Conservation (phyloP, 2,113 vertebrate genomes). For the Rattus rattus region DNA sequence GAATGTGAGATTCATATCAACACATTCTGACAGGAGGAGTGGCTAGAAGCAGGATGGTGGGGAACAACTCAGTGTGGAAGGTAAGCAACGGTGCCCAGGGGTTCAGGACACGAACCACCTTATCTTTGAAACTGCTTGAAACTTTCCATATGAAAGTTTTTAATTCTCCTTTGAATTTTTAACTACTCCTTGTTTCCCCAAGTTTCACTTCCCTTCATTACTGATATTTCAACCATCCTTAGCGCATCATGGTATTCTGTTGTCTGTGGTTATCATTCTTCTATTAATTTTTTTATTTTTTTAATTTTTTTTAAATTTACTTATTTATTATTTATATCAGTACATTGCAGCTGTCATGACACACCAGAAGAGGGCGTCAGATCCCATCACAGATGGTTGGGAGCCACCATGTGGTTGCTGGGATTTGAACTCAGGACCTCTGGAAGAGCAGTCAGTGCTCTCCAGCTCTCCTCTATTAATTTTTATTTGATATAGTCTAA, state of each 20-base stretch:
- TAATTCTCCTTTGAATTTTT: not conserved
- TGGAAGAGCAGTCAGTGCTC: too few species aligned
- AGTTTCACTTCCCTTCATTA: not conserved
- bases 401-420: too few species aligned
- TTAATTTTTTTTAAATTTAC: too few species aligned
- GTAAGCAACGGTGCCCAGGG: not conserved
- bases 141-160: not conserved
- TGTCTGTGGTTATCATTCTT: not conserved
- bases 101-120: slow-evolving; percentile 5
- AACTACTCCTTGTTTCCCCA: not conserved
- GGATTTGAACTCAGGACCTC: too few species aligned
- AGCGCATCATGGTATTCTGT: not conserved
- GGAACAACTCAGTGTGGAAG: not conserved
- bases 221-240: slow-evolving; percentile 26
- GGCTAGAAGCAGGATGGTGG: not conserved
- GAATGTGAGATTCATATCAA: slow-evolving; percentile 23
- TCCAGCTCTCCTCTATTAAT: not conserved
- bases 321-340: too few species aligned
- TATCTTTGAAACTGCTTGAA: slow-evolving; percentile 18
- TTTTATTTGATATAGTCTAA: slow-evolving; percentile 19
- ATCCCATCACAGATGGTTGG: too few species aligned
- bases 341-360: too few species aligned
- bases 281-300: too few species aligned
- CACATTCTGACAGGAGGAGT: not conserved
- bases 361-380: too few species aligned